Conservation (phyloP, 2,113 vertebrate species). For the Rhinogobius similis region DNA sequence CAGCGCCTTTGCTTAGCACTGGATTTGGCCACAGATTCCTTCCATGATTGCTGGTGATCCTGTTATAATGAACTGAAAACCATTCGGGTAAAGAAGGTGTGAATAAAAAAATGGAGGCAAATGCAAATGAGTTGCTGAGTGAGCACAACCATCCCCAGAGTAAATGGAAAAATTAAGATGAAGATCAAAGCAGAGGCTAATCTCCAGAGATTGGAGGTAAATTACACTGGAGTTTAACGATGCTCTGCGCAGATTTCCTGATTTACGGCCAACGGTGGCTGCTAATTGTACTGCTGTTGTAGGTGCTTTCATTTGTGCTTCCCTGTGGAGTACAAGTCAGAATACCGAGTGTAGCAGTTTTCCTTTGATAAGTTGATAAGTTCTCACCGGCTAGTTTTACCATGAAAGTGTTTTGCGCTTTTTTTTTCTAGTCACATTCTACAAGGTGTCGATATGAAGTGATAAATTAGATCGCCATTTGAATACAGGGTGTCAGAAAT, state of each 20-base stretch:
- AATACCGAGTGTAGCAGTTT: background rate
- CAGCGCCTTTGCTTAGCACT: conserved; percentile 4
- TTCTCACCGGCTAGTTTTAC: background rate
- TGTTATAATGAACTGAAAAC: background rate
- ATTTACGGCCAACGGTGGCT: conserved; percentile 1
- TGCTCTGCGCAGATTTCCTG: background rate
- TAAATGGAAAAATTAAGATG: conserved; percentile 1
- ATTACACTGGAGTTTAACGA: conserved; percentile 4
- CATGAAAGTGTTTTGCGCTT: background rate
- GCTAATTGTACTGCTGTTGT: conserved; percentile 11
- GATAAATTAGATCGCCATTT: background rate
- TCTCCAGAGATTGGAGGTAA: conserved; percentile 4
- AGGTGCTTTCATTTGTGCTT: background rate
- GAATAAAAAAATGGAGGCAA: background rate
- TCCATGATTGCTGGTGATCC: background rate
- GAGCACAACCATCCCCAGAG: conserved; percentile 1
- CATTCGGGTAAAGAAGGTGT: background rate
- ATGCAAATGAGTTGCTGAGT: conserved; percentile 14
- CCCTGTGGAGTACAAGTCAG: background rate
- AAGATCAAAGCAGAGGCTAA: conserved; percentile 2
- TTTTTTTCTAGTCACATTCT: background rate
- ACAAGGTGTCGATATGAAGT: background rate
- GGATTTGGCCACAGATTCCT: background rate
- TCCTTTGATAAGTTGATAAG: background rate
- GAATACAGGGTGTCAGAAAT: background rate